Evolutionary conservation across 2,888 invertebrate genomes (phyloP), one percentile per base, ranked within the genome.

Genomic region (Synergus gifuensis): DNA sequence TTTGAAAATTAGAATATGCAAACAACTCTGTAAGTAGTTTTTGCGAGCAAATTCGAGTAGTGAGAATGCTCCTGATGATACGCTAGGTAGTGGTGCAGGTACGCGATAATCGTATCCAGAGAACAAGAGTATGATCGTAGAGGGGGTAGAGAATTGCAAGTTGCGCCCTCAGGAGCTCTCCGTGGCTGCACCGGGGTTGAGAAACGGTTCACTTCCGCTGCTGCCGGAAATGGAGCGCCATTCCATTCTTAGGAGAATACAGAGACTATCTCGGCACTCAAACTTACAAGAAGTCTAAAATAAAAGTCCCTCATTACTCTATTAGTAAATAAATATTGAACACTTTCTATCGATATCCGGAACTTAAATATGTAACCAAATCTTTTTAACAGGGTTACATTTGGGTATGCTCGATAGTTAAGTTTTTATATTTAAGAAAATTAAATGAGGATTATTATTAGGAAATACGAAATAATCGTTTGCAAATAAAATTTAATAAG

Each of bases 201-300:
- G 85, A 86, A 86, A 85, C 83, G 85, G 81, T 82, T 79, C 58
- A 81, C 83, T 84, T 87, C 85, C 85, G 84, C 79, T 81, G 60
- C 78, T 80, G 77, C 83, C 84, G 85, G 87, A 86, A 87, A 86
- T 86, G 85, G 84, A 84, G 82, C 80, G 76, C 81, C 83, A 76
- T 81, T 82, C 82, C 82, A 81, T 84, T 79, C 81, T 78, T 81
- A 81, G 79, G 76, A 69, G 81, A 83, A 81, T 83, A 79, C 82
- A 83, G 79, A 80, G 78, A 66, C 66, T 76, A 76, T 64, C 76
- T 44, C 42, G 42, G 60, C 22, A 63, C 62, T 62, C 42, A 16
- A 22, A 44, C 76, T 60, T 44, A 28, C 76, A 46, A 63, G 62
- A 44, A 76, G 60, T 76, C 58, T 62, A 76, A 76, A 63, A 76